A percentile compares a stretch with the other conserved stretches of the same genome.
Conservation (phyloP, 2,113 vertebrate species). For the Anser brachyrhynchus region DNA sequence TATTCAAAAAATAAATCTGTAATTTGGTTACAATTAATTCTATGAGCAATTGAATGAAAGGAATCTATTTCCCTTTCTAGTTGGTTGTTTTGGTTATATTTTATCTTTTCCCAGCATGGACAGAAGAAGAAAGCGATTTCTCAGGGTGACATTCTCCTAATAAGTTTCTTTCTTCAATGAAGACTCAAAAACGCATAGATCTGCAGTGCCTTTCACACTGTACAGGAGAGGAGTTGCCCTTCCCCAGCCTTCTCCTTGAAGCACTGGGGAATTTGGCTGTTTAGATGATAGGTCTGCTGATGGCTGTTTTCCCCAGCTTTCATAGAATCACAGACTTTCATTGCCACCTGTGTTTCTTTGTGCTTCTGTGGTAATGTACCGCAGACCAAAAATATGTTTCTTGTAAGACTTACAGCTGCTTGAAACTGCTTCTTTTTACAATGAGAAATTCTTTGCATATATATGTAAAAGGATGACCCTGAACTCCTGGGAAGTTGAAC, state of each 20-base stretch:
- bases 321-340: rapidly evolving
- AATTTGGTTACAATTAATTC: not conserved
- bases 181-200: not conserved
- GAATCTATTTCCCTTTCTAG: not conserved
- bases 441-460: not conserved
- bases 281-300: not conserved
- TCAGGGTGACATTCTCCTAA: not conserved
- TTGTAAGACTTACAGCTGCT: not conserved
- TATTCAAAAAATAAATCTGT: not conserved
- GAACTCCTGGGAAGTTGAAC: not conserved
- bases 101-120: not conserved
- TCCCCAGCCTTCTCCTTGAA: not conserved
- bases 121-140: not conserved
- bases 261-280: not conserved
- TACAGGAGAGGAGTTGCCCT: not conserved
- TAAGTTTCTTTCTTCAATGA: not conserved
- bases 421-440: not conserved
- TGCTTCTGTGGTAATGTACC: not conserved
- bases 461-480: not conserved
- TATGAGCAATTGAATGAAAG: not conserved
- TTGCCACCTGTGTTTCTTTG: not conserved
- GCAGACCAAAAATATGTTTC: not conserved
- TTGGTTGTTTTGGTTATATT: not conserved
- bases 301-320: not conserved
- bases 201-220: not conserved